Conservation (phyloP, 2,797 vertebrate genomes). For the Lophius americanus region DNA sequence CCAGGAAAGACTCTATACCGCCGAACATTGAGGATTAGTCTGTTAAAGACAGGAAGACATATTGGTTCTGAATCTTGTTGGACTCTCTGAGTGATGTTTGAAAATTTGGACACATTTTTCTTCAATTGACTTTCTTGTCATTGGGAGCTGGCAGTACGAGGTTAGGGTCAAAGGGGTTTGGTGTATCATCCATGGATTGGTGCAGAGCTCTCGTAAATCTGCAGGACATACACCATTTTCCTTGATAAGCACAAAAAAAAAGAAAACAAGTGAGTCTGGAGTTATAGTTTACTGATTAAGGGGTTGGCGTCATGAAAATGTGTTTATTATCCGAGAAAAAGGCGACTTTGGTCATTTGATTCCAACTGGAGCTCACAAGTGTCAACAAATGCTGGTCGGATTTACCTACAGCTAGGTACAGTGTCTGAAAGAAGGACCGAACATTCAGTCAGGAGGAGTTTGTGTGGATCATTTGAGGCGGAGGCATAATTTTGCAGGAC, state of each 20-base stretch:
- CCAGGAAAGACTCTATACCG: constrained; percentile 16
- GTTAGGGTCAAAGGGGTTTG: constrained; percentile 25
- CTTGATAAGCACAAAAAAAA: constrained; percentile 11
- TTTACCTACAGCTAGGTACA: not conserved
- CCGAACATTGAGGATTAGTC: constrained; percentile 14
- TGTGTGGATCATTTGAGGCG: not conserved
- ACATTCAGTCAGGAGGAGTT: not conserved
- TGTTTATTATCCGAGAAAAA: not conserved
- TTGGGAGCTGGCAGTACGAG: constrained; percentile 68
- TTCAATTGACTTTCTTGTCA: constrained; percentile 20
- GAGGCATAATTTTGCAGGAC: not conserved
- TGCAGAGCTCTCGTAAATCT: constrained; percentile 36
- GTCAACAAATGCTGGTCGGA: not conserved
- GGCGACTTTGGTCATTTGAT: not conserved
- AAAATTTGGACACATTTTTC: not conserved
- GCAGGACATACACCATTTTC: constrained; percentile 35
- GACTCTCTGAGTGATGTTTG: constrained; percentile 1
- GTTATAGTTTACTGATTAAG: constrained; percentile 10
- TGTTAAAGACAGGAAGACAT: no score
- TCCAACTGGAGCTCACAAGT: not conserved
- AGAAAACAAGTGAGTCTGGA: constrained; percentile 9
- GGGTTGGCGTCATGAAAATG: constrained; percentile 68
- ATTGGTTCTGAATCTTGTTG: no score
- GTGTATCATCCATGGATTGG: constrained; percentile 43
- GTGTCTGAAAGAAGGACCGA: not conserved